These are phyloP conservation scores for Nasonia giraulti DNA, from an alignment of 1,140 invertebrate species.

Conservation along the genomic window DNA sequence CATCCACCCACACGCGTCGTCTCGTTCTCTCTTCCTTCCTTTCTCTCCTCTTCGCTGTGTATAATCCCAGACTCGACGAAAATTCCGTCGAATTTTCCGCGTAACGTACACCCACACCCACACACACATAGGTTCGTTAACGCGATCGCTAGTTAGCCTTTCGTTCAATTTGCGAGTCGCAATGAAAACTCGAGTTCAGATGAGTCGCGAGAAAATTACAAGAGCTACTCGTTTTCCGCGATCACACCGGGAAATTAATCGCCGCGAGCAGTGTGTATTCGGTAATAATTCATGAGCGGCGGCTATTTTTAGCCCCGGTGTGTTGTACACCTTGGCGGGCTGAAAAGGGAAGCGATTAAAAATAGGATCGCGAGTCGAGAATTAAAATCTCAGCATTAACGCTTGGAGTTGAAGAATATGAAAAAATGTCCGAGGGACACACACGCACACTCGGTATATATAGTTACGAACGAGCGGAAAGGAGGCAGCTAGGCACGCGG, in stretches of 20 bases:
- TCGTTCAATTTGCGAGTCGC: constrained; percentile 3
- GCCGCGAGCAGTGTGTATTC: background rate
- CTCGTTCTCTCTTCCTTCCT: constrained; percentile 35
- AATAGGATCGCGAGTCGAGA: too few relatives aligned
- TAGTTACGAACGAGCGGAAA: background rate
- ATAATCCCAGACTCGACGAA: background rate
- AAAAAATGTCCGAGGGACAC: background rate
- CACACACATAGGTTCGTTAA: background rate
- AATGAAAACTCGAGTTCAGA: background rate
- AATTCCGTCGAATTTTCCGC: background rate
- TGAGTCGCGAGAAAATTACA: background rate
- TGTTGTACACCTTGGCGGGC: too few relatives aligned
- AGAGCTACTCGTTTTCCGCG: background rate
- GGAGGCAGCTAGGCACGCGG: background rate
- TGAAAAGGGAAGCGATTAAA: too few relatives aligned
- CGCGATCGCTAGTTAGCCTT: background rate
- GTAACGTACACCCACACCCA: background rate
- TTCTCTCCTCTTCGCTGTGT: constrained; percentile 4
- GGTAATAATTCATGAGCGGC: background rate
- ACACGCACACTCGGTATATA: background rate
- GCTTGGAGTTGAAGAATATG: too few relatives aligned
- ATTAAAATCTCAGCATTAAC: too few relatives aligned
- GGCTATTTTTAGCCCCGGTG: too few relatives aligned
- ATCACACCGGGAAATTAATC: background rate
- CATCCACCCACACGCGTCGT: constrained; percentile 34